Percentiles rank a stretch among this genome's conserved stretches.
These are phyloP conservation scores for Drosophila meridiana DNA, from an alignment of 2,888 invertebrate species.

Conservation along the genomic window DNA sequence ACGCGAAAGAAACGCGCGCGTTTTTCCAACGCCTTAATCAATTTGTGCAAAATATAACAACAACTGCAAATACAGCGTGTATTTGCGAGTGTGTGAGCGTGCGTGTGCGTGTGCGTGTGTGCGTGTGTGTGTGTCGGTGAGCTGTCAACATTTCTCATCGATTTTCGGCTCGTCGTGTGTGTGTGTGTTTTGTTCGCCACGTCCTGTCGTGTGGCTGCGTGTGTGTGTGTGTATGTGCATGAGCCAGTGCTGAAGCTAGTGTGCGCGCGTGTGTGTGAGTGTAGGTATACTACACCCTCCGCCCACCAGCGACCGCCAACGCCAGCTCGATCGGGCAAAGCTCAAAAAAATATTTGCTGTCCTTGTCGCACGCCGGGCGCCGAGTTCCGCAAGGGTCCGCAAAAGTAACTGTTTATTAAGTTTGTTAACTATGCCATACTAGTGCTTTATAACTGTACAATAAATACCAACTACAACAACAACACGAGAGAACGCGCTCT, in stretches of 20 bases:
- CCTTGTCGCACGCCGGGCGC: slow-evolving; percentile 62
- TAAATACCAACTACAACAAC: slow-evolving; percentile 53
- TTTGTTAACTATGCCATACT: slow-evolving; percentile 71
- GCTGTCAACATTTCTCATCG: slow-evolving; percentile 66
- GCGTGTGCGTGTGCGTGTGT: slow-evolving; percentile 9
- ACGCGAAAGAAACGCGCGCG: slow-evolving; percentile 46
- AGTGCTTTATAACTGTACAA: slow-evolving; percentile 81
- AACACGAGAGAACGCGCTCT: slow-evolving; percentile 23
- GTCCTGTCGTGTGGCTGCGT: slow-evolving; percentile 57
- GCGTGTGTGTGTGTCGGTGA: slow-evolving; percentile 32
- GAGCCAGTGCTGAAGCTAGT: slow-evolving; percentile 17
- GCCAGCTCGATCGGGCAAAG: slow-evolving; percentile 28
- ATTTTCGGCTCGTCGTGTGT: slow-evolving; percentile 61
- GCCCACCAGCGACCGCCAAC: slow-evolving; percentile 11
- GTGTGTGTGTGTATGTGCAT: slow-evolving; percentile 11
- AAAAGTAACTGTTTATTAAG: slow-evolving; percentile 55
- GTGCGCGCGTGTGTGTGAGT: slow-evolving; percentile 49
- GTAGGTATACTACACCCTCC: slow-evolving; percentile 48
- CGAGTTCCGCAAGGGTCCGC: slow-evolving; percentile 22
- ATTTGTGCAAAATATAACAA: slow-evolving; percentile 15
- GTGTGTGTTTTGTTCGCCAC: slow-evolving; percentile 32
- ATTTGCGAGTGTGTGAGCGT: slow-evolving; percentile 9
- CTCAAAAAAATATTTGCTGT: slow-evolving; percentile 25
- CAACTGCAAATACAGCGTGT: slow-evolving; percentile 16
- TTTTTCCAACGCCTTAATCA: slow-evolving; percentile 22